Evolutionary conservation across 92 coral and sea anemone genomes (phyloP), one percentile per base, ranked within the genome.

Genomic region (Epizoanthus ramosus): DNA sequence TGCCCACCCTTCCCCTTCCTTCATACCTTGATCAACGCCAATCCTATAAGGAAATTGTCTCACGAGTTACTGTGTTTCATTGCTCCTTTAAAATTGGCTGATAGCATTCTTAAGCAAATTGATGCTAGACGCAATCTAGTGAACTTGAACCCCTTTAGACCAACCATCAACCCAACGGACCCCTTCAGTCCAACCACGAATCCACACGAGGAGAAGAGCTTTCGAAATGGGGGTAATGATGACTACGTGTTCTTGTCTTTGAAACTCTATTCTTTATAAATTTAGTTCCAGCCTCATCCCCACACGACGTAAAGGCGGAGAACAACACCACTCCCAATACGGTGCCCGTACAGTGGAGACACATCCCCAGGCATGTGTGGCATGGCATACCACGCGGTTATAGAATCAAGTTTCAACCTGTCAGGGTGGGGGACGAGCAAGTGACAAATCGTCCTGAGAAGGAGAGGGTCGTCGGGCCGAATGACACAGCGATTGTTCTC

Each of bases 261-360:
- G 15, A 2, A 12, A 9, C 54, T 9, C 15, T 50, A 10, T 50
- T 47, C 14, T 47, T 47, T 9, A 16, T 50, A 9, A 56, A 41
- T 21, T 77, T 18, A 77, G 82, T 59, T 60, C 82, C 82, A 77
- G 82, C 43, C 16, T 12, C 70, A 18, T 10, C 82, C 23, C 82
- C 82, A 16, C 68, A 10, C 63, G 4, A n/a, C 15, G 22, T 77
- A 0, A 60, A n/a, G 15, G 82, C 70, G 16, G 59, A 77, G 2
- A 77, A 77, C 58, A 22, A 37, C 8, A 59, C 71, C 58, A 77
- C 82, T 1, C 82, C 82, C 8, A 14, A 77, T 22, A 77, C 82
- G 39, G 63, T 77, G 25, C 71, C 82, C 17, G 70, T 77, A 13
- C 22, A 15, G 56, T 77, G 71, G 71, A 10, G 45, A 41, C 82